phyloP scores from a whole-genome alignment of 2,113 vertebrate species.

The Dasypus novemcinctus region DNA sequence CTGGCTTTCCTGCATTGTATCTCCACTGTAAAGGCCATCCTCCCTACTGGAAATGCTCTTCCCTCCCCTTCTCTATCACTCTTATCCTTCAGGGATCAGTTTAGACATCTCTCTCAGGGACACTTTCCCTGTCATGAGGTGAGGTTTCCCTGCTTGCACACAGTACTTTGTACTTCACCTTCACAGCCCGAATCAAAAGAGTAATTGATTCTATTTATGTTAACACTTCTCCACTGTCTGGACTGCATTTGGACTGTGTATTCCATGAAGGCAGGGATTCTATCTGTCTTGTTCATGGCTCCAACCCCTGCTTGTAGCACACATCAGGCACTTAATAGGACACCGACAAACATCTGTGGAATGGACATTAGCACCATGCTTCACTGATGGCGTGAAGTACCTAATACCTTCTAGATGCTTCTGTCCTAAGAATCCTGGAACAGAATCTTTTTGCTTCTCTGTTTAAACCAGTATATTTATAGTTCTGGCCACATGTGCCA shows the following conservation, averaged over 20 bases:
- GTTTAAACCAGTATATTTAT: not conserved
- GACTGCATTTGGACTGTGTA: not conserved
- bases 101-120: not conserved
- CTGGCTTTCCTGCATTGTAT: not conserved
- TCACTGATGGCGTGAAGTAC: not conserved
- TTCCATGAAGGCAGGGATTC: not conserved
- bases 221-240: not conserved
- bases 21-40: not conserved
- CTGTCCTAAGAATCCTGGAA: not conserved
- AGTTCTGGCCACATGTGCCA: not conserved
- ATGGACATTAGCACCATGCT: not conserved
- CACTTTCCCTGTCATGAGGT: not conserved
- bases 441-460: not conserved
- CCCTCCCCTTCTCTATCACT: not conserved
- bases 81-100: not conserved
- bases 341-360: not conserved
- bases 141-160: not conserved
- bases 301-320: not conserved
- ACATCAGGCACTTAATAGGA: not conserved
- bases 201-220: not conserved
- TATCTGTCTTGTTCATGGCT: not conserved
- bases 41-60: not conserved
- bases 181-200: not conserved
- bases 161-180: not conserved
- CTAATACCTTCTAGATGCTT: not conserved